Conservation (phyloP, 92 coral and sea anemone species). For the Siderastrea radians region DNA sequence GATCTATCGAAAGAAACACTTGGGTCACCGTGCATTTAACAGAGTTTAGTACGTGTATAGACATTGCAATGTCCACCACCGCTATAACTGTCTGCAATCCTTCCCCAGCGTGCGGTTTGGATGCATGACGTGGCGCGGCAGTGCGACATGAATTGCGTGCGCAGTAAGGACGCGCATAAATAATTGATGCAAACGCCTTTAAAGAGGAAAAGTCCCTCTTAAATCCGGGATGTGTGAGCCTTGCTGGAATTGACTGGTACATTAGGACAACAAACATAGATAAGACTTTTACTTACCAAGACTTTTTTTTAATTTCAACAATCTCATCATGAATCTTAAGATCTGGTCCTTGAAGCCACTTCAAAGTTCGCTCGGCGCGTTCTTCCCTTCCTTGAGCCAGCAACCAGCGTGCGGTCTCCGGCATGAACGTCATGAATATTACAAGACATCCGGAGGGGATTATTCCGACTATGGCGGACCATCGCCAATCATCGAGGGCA, state of each 20-base stretch:
- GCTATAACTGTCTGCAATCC: too few species aligned
- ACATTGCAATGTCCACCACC: too few species aligned
- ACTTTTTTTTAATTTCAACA: conserved; percentile 66
- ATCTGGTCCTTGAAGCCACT: conserved; percentile 83
- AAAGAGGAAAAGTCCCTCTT: too few species aligned
- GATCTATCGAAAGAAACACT: too few species aligned
- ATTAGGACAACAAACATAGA: neutral
- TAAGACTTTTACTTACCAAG: conserved; percentile 57
- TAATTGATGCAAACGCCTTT: too few species aligned
- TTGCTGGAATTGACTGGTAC: too few species aligned
- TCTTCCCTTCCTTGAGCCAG: conserved; percentile 71
- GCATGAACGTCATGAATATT: conserved; percentile 80
- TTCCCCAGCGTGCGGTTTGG: too few species aligned
- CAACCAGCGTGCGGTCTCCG: conserved; percentile 92
- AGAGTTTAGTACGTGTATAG: too few species aligned
- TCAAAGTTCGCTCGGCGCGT: conserved; percentile 65
- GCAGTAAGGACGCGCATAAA: too few species aligned
- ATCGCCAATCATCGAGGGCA: conserved; percentile 73
- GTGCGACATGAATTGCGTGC: too few species aligned
- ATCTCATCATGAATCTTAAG: conserved; percentile 70
- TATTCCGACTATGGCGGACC: conserved; percentile 81
- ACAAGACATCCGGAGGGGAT: conserved; percentile 73
- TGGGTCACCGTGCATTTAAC: too few species aligned
- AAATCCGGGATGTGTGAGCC: neutral
- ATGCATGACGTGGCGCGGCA: too few species aligned